These are phyloP conservation scores for Drusus annulatus DNA, from an alignment of 1,140 invertebrate genomes.

Conservation along the genomic window DNA sequence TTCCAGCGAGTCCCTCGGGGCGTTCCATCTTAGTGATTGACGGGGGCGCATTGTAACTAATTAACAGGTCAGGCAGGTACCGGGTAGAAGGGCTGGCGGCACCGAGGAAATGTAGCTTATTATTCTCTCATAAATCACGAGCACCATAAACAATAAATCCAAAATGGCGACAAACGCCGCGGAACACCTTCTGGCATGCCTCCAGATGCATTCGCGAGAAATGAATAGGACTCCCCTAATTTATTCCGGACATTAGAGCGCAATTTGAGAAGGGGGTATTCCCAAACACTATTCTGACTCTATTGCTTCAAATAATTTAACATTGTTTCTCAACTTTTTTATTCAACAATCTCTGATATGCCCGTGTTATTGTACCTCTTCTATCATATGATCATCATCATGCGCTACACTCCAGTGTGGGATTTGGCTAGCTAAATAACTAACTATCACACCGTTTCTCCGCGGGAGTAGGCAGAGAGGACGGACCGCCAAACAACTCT, in stretches of 20 bases:
- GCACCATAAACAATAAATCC: constrained; percentile 41
- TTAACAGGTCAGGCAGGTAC: constrained; percentile 16
- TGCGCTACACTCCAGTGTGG: too few relatives aligned
- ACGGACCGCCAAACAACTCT: too few relatives aligned
- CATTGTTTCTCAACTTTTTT: neutral
- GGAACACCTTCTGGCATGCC: constrained; percentile 30
- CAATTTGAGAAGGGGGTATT: constrained; percentile 18
- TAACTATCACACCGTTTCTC: too few relatives aligned
- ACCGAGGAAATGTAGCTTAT: neutral
- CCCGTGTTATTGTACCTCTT: too few relatives aligned
- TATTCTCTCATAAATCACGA: constrained; percentile 47
- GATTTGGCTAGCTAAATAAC: too few relatives aligned
- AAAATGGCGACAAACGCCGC: constrained; percentile 25
- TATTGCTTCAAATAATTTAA: too few relatives aligned
- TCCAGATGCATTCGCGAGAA: constrained; percentile 42
- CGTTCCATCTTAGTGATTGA: neutral
- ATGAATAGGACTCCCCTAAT: neutral
- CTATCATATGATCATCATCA: too few relatives aligned
- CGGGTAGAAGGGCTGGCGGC: neutral
- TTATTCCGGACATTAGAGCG: constrained; percentile 24
- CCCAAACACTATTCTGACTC: too few relatives aligned
- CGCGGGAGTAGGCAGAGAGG: too few relatives aligned
- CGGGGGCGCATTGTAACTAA: constrained; percentile 17
- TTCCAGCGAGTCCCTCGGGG: too few relatives aligned
- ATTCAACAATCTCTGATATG: too few relatives aligned